phyloP scores from a whole-genome alignment of 2,113 vertebrate genomes.

The Pungitius pungitius region DNA sequence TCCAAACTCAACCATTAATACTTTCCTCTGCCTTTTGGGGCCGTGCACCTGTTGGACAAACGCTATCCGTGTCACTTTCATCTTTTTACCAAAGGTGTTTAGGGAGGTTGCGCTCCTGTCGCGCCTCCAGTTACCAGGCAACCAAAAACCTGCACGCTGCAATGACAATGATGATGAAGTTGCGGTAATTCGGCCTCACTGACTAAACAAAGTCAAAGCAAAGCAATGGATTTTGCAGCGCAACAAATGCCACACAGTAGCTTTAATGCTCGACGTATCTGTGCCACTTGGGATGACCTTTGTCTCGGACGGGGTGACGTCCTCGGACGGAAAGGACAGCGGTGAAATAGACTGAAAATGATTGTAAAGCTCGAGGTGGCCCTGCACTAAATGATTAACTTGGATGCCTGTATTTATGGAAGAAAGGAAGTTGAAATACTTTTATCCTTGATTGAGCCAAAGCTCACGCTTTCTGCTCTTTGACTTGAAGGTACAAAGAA shows the following conservation, averaged over 20 bases:
- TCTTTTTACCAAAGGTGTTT: neutral
- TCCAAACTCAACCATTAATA: slow-evolving; percentile 39
- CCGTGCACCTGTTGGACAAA: neutral
- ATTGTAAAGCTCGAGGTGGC: neutral
- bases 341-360: neutral
- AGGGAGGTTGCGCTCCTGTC: neutral
- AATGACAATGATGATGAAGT: neutral
- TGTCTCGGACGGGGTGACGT: neutral
- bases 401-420: neutral
- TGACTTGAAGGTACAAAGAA: neutral
- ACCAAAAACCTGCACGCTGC: neutral
- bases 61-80: neutral
- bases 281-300: neutral
- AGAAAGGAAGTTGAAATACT: neutral
- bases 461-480: neutral
- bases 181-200: neutral
- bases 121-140: neutral
- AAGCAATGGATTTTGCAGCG: neutral
- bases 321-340: neutral
- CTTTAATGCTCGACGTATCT: neutral
- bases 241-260: neutral
- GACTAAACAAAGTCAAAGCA: neutral
- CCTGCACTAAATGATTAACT: neutral
- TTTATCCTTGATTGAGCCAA: neutral
- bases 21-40: slow-evolving; percentile 18